Conservation (phyloP, 2,113 vertebrate genomes). For the Crypturellus undulatus region DNA sequence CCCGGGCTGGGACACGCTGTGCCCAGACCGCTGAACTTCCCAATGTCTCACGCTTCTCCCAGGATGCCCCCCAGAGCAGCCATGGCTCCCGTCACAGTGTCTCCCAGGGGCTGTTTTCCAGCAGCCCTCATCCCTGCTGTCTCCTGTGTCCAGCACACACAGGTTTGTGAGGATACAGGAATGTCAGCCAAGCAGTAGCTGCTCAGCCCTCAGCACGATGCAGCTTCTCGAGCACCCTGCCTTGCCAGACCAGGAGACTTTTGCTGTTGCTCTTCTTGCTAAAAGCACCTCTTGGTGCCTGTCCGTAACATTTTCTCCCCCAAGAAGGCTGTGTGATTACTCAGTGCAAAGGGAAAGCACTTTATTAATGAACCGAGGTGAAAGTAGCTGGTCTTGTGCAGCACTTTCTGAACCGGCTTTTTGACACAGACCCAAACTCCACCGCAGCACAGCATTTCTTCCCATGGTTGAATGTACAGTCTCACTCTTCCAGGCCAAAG, state of each 20-base stretch:
- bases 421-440: neutral
- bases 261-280: neutral
- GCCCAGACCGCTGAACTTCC: rapidly evolving
- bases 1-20: rapidly evolving
- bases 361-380: neutral
- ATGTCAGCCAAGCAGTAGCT: neutral
- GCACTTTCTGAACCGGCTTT: neutral
- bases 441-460: neutral
- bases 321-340: neutral
- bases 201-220: too few relatives aligned
- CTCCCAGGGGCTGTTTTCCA: neutral
- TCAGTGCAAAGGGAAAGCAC: neutral
- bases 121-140: neutral
- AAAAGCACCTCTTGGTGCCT: neutral
- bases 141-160: neutral
- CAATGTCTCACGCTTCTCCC: rapidly evolving
- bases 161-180: neutral
- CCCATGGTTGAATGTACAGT: neutral
- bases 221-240: neutral
- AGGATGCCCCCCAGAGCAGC: rapidly evolving
- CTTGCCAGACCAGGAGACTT: neutral
- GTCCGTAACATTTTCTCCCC: neutral
- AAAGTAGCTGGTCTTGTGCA: neutral
- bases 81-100: too few relatives aligned
- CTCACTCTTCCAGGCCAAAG: neutral